phyloP scores from a whole-genome alignment of 2,797 vertebrate species.

The Phataginus tricuspis region DNA sequence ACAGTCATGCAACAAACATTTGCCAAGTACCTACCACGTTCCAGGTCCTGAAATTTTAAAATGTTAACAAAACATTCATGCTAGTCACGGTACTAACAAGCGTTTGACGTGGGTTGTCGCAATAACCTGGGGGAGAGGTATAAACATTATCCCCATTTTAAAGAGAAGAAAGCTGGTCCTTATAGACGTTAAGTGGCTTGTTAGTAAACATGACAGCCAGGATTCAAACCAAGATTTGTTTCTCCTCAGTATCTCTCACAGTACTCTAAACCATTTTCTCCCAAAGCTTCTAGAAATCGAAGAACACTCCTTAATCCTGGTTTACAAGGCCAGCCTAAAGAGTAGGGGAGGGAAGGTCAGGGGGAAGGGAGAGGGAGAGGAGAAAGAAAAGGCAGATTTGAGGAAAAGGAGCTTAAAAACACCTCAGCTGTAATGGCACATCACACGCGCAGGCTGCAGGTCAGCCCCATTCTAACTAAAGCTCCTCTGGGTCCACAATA shows the following conservation, averaged over 20 bases:
- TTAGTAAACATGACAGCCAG: not conserved
- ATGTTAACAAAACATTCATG: not conserved
- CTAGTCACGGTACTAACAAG: not conserved
- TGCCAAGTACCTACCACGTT: not conserved
- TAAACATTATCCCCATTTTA: not conserved
- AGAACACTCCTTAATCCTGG: not conserved
- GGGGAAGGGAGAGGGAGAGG: no score
- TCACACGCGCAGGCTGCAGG: not conserved
- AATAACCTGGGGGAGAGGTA: not conserved
- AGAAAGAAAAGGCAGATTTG: not conserved
- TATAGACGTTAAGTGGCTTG: not conserved
- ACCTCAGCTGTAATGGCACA: no score
- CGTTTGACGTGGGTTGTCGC: not conserved
- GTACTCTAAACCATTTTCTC: not conserved
- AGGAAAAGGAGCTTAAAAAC: not conserved
- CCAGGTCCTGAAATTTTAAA: not conserved
- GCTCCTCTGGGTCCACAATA: not conserved
- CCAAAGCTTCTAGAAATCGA: not conserved
- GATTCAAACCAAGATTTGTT: not conserved
- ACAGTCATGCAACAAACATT: not conserved
- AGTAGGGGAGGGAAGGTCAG: not conserved
- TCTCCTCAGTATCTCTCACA: not conserved
- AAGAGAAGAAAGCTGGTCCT: not conserved
- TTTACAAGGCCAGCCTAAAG: not conserved
- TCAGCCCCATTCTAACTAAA: fast-evolving